Evolutionary conservation across 2,113 vertebrate species (phyloP), one percentile per base, ranked within the genome.

Genomic region (Cyprinodon brontotheroides): DNA sequence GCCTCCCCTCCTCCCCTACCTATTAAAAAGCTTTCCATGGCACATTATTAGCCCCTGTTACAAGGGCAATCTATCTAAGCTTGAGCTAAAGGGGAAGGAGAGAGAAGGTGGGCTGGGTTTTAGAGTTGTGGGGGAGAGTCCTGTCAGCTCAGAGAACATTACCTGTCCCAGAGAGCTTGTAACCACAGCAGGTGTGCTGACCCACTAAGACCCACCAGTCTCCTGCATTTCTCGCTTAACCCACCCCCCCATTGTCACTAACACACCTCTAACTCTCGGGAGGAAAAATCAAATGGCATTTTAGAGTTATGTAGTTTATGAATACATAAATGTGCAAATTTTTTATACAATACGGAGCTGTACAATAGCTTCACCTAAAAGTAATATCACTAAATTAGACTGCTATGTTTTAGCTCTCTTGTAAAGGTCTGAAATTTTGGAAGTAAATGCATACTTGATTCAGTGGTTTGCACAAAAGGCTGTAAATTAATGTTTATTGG

Each of bases 131-230:
- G 87, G 84, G 89, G 86, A 84, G 86, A 85, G 86, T 93, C 88
- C 92, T 95, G 94, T 95, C 94, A 95, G 91, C 90, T 91, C 88
- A 70, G 86, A 90, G 93, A 94, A 94, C 93, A 93, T 92, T 91
- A 91, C 86, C 90, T 89, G 87, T 92, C 93, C 91, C 90, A 92
- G 92, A 93, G 89, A 92, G 93, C 92, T 93, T 95, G 94, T 95
- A 94, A 86, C 84, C 91, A 80, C 94, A 94, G 93, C 93, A 94
- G 94, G 93, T 95, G 94, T 91, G 87, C 88, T 93, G 94, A 93
- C 93, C 94, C 92, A 84, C 92, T 90, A 86, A 91, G 90, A 91
- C 91, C 92, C 81, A 81, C 91, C 92, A 91, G 84, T 83, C 91
- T 87, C 88, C 81, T 81, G 77, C 82, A 68, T 80, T 85, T 78